Conservation (phyloP, 1,140 invertebrate species). For the Heliconius hewitsoni region DNA sequence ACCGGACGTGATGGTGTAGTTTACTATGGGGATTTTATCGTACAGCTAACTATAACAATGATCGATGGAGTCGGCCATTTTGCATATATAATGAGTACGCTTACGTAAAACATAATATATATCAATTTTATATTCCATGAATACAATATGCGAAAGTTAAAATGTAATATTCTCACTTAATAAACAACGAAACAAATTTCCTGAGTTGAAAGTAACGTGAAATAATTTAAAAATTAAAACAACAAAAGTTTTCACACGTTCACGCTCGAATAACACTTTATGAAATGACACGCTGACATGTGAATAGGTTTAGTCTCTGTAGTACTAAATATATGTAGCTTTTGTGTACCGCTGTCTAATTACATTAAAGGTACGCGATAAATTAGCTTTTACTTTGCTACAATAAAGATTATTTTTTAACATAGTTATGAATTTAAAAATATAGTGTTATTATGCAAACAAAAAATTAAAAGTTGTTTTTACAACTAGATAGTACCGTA, state of each 20-base stretch:
- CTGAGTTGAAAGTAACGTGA: not conserved
- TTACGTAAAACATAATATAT: not conserved
- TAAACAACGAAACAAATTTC: conserved; percentile 4
- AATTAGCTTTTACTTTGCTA: not conserved
- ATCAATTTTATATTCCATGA: not conserved
- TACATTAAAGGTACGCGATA: conserved; percentile 39
- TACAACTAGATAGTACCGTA: not conserved
- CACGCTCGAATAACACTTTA: conserved; percentile 35
- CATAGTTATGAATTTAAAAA: not conserved
- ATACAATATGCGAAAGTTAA: not conserved
- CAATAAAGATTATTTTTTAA: not conserved
- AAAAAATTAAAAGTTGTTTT: not conserved
- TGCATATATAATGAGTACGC: not conserved
- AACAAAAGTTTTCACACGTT: conserved; percentile 14
- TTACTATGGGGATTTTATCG: not conserved
- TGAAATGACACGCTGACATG: conserved; percentile 32
- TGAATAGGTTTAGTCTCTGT: conserved; percentile 41
- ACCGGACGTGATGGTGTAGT: conserved; percentile 38
- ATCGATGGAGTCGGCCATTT: not conserved
- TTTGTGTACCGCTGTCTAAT: conserved; percentile 40
- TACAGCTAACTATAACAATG: not conserved
- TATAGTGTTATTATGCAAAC: not conserved
- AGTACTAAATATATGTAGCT: conserved; percentile 13
- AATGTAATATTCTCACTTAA: conserved; percentile 1
- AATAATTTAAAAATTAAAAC: conserved; percentile 11